Base-by-base conservation (phyloP, 2,888 invertebrate genomes). In the Melanostoma scalare region DNA sequence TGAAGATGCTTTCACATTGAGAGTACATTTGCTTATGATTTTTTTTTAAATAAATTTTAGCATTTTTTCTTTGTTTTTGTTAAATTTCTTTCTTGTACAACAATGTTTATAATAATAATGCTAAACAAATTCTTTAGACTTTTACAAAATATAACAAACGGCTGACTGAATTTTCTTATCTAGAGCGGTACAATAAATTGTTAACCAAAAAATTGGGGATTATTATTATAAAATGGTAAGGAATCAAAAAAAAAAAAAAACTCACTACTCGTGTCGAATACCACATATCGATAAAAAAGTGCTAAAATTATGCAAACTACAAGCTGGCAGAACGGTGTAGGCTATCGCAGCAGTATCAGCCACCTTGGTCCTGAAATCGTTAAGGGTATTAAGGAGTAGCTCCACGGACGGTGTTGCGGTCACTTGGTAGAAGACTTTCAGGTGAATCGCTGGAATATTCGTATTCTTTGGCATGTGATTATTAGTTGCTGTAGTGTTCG, bases 281-380 rank as follows among this genome's bases (percentile, higher is more conserved):
- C 96, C 96, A 91, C 95, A 95, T 90, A 97, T 94, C 85, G 96
- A 96, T 87, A 97, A 93, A 92, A 96, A 96, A 88, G 96, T 96
- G 92, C 94, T 94, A 86, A 95, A 94, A 92, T 95, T 95, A 92
- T 96, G 95, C 88, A 97, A 93, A 90, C 95, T 95, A 86, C 94
- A 93, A 86, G 96, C 96, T 65, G 97, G 97, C 91, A 96, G 93
- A 81, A 95, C 93, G 9, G 95, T 96, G 87, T 94, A 94, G 74
- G 95, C 95, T 86, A 96, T 93, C 65, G 87, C 86, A 88, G 90
- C 87, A 90, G 92, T 87, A 89, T 92, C 89, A 89, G 92, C 92
- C 90, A 93, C 89, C 89, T 94, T 93, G 52, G 88, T 86, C 40
- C 91, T 90, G 85, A 92, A 90, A 73, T 92, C 90, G 71, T 92